Evolutionary conservation across 1,140 invertebrate genomes (phyloP), one percentile per base, ranked within the genome.

Genomic region (Matsumurasca onukii): DNA sequence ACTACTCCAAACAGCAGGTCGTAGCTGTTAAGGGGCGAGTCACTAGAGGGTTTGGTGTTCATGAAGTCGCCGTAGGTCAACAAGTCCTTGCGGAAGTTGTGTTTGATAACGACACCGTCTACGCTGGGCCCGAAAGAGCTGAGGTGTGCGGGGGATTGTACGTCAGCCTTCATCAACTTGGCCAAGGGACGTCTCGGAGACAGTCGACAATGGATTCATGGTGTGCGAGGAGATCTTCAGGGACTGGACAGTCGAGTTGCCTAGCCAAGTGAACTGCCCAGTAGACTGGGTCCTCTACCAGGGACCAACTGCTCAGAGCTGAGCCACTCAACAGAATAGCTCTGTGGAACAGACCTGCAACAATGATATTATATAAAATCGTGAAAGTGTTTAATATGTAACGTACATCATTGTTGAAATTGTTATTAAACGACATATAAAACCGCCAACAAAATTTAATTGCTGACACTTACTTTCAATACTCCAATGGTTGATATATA

Each of bases 291-390:
- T 97, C 91, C 73, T 93, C 89, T 2, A 95, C 92, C 51, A 96
- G 82, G 0, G 95, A 94, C 95, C 93, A 98, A 0, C 91, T 93
- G 39, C 92, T 92, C 17, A 97, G 80, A 0, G 95, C 94, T 24
- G 95, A 97, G 3, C 96, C 96, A 1, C 93, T 95, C 76, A 97
- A 84, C 3, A 98, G 83, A 66, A 98, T 91, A 3, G 93, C 91
- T 70, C 95, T 86, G 72, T 95, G 93, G 78, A 98, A 98, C 2
- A 98, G 81, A 71, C 90, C 91, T 90, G 79, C 13, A 73, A 65
- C 80, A 70, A 78, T 66, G 64, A n/a, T n/a, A n/a, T n/a, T n/a
- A n/a, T n/a, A n/a, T n/a, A n/a, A n/a, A n/a, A n/a, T n/a, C n/a
- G n/a, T n/a, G n/a, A n/a, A n/a, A n/a, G n/a, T n/a, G n/a, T n/a